Base-by-base conservation (phyloP, 2,888 invertebrate genomes). In the Corbicula japonica region DNA sequence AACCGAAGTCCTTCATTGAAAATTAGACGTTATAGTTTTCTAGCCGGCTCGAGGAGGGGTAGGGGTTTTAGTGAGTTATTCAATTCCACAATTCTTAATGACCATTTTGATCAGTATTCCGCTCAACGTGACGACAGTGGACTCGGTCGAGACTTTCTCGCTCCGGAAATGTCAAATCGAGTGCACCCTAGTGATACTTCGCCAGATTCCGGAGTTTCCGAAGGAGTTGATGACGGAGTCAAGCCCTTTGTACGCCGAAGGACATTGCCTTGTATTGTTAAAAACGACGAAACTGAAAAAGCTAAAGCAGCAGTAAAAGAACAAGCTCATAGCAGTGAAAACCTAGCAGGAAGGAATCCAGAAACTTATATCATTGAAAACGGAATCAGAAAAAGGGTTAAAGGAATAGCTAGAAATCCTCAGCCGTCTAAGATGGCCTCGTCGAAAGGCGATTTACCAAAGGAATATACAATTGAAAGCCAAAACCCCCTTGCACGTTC, bases 381-480 rank as follows among this genome's bases (percentile, higher is more conserved):
- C 68, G 93, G 93, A 60, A 92, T 93, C 62, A 85, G 93, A 23
- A 93, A 93, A 85, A 87, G 93, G 54, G 87, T 93, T 30, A 87
- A 89, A 73, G 91, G 90, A 12, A 91, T 92, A 23, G 89, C 88
- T 32, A 85, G 88, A 35, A 86, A 86, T 41, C 79, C 88, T 21
- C 73, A 72, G 54, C 62, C 68, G 23, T 62, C 63, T 48, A 65
- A 68, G 32, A 35, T 65, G 48, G 48, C 76, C 96, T 92, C 93
- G 89, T 95, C 96, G 50, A 78, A 81, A 77, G 86, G 85, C 35
- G 87, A 88, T 63, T 84, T 92, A 61, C 90, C 91, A 32, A 91
- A 88, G 89, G 95, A 98, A 90, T 97, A 97, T 94, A 95, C 97
- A 89, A 98, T 98, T 95, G 91, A 92, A 77, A 88, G 87, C 84